A percentile compares a stretch with the other conserved stretches of the same genome.
Conservation (phyloP, 1,140 invertebrate species). For the Drosophila ironensis region DNA sequence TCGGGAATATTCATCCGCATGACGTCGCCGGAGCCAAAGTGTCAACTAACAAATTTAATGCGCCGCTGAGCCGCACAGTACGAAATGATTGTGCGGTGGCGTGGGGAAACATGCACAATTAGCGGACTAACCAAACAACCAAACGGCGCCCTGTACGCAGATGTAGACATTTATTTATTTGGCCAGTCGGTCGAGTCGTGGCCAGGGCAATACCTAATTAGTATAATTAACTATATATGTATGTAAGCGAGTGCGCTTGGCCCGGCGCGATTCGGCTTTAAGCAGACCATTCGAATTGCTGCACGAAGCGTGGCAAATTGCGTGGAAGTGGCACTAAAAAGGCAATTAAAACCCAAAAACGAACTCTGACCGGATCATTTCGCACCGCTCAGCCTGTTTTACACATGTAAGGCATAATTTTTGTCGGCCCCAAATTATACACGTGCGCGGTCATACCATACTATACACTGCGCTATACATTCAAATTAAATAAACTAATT, state of each 20-base stretch:
- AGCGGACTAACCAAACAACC: conserved; percentile 27
- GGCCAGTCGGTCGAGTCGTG: conserved; percentile 50
- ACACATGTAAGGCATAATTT: conserved; percentile 52
- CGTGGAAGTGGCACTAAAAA: conserved; percentile 79
- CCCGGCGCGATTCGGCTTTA: background rate
- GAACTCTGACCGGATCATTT: conserved; percentile 32
- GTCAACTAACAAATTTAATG: conserved; percentile 61
- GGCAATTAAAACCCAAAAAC: conserved; percentile 75
- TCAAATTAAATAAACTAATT: conserved; percentile 77
- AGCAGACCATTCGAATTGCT: conserved; percentile 66
- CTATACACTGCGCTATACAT: too few species aligned
- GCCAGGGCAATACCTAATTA: conserved; percentile 62
- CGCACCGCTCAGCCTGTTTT: conserved; percentile 1
- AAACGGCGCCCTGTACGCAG: conserved; percentile 16
- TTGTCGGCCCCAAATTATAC: conserved; percentile 17
- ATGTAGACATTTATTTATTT: conserved; percentile 62
- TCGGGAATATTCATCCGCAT: conserved; percentile 1
- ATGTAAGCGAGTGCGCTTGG: conserved; percentile 57
- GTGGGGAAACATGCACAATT: conserved; percentile 52
- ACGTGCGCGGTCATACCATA: too few species aligned
- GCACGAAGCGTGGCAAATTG: conserved; percentile 77
- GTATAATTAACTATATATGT: conserved; percentile 79
- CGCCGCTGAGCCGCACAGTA: conserved; percentile 37
- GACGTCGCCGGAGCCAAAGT: conserved; percentile 23
- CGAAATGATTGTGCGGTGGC: conserved; percentile 33